Base-by-base conservation (phyloP, 30 jellyfish, hydroid and myxozoan genomes). In the Catostylus mosaicus region DNA sequence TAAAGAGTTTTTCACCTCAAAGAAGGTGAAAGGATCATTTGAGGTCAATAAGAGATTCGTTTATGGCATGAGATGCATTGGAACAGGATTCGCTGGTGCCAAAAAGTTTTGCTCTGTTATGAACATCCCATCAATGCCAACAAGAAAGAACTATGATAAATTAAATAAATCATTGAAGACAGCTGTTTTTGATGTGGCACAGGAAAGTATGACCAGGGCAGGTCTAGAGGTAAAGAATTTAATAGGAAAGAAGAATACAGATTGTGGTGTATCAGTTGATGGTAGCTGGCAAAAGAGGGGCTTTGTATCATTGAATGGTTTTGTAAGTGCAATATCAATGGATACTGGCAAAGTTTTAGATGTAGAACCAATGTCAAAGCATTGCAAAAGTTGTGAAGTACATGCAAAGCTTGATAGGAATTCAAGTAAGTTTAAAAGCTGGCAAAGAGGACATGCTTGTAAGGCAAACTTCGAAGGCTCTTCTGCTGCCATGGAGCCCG, bases 401-500 rank as follows among this genome's bases (percentile, higher is more conserved):
- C 34, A 57, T 30, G 1, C 12, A 57, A 57, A 57, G 30, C 30
- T 12, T 16, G 71, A 57, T n/a, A 57, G 34, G 30, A 22, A 23
- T 11, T 57, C 71, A 18, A 16, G n/a, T 57, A 2, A 1, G 10
- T 57, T 10, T 3, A 0, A 12, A 26, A 12, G 10, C 14, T 57
- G 71, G 71, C 12, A 57, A 57, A 30, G 26, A 57, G 30, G n/a
- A 11, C 30, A 57, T 57, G 26, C n/a, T 30, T 57, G 30, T 22
- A 57, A 12, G 34, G 71, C 30, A 0, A 11, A 57, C 16, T 22
- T 12, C 0, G n/a, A 57, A 2, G 22, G 22, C n/a, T 57, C 30
- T 22, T 23, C 71, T 10, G 26, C 71, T 57, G 71, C 71, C n/a
- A 57, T 57, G 71, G 71, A 57, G n/a, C 71, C 71, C 29, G n/a